phyloP scores from a whole-genome alignment of 2,888 invertebrate species.

The Dioctria rufipes region DNA sequence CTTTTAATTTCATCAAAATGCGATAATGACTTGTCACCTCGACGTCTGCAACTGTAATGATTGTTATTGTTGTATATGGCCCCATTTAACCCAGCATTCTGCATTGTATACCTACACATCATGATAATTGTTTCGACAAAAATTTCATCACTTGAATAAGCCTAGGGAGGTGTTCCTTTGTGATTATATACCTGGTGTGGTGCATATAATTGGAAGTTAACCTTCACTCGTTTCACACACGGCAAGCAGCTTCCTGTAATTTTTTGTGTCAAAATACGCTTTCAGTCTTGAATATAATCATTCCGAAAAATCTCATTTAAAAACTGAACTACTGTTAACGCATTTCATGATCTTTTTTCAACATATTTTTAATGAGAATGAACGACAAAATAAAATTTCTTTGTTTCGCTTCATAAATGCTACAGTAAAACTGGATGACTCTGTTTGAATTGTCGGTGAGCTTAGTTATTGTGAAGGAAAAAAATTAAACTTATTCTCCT shows the following conservation, averaged over 20 bases:
- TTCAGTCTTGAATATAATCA: too few species aligned
- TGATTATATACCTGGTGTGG: background rate
- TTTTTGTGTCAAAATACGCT: too few species aligned
- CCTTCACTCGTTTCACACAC: slow-evolving; percentile 30
- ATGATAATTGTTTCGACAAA: background rate
- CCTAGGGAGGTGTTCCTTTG: background rate
- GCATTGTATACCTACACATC: background rate
- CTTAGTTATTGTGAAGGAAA: too few species aligned
- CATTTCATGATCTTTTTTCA: too few species aligned
- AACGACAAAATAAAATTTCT: too few species aligned
- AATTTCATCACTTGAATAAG: background rate
- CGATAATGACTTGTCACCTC: background rate
- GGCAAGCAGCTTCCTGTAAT: slow-evolving; percentile 30
- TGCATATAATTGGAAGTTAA: slow-evolving; percentile 22
- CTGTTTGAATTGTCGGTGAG: too few species aligned
- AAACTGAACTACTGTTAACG: too few species aligned
- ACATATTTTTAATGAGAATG: too few species aligned
- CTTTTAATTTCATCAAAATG: background rate
- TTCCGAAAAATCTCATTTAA: too few species aligned
- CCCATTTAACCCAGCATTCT: background rate
- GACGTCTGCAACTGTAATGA: background rate
- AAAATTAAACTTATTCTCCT: too few species aligned
- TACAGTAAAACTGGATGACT: too few species aligned
- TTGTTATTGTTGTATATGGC: slow-evolving; percentile 2
- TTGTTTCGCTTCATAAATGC: too few species aligned